A percentile compares a stretch with the other conserved stretches of the same genome.
Evolutionary conservation across 2,113 vertebrate species (phyloP).

Genomic region (Oenanthe oenanthe): DNA sequence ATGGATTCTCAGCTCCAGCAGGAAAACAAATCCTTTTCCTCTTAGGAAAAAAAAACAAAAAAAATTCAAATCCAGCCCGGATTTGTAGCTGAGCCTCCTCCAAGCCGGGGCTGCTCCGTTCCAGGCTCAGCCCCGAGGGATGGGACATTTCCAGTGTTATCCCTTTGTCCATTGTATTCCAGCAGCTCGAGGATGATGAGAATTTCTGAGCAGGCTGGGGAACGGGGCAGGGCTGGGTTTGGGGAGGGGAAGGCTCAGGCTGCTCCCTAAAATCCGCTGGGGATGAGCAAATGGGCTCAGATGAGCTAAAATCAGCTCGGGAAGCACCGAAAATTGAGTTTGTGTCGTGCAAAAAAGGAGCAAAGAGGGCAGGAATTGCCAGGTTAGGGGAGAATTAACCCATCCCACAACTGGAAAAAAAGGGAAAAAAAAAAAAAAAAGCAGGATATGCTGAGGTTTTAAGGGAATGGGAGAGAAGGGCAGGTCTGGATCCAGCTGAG

Average conservation of each 20-base stretch:
- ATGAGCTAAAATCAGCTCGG: neutral
- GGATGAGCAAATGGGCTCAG: neutral
- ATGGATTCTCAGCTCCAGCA: neutral
- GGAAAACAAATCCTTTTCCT: neutral
- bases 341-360: neutral
- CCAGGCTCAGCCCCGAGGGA: neutral
- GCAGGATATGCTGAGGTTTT: neutral
- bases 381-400: neutral
- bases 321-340: accelerated
- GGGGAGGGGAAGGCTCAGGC: neutral
- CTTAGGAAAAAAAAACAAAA: accelerated
- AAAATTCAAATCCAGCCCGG: neutral
- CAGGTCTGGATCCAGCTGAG: neutral
- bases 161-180: constrained; percentile 1
- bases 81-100: neutral
- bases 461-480: neutral
- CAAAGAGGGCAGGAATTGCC: neutral
- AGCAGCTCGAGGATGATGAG: neutral
- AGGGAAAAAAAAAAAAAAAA: no score
- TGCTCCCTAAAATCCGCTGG: neutral
- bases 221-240: accelerated
- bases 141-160: neutral
- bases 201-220: neutral
- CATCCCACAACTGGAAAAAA: accelerated
- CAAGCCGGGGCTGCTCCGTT: neutral